phyloP scores from a whole-genome alignment of 2,888 invertebrate genomes.

The Amaurobius ferox region DNA sequence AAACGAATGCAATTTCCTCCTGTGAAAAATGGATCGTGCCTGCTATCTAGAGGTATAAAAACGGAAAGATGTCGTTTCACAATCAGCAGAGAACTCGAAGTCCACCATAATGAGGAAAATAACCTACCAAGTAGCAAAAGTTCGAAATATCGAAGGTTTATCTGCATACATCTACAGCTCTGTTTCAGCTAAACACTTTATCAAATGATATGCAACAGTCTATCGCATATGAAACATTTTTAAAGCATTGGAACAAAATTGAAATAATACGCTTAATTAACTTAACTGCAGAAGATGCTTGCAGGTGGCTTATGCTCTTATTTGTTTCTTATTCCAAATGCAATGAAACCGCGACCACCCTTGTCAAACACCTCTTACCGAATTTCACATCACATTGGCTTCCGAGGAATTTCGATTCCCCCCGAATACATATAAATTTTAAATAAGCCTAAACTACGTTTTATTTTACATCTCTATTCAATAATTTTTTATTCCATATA shows the following conservation, averaged over 20 bases:
- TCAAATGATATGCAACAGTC: constrained; percentile 19
- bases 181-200: background rate
- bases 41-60: background rate
- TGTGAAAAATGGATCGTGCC: background rate
- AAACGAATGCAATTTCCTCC: background rate
- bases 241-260: background rate
- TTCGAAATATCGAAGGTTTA: constrained; percentile 14
- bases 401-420: too few species aligned
- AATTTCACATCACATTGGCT: too few species aligned
- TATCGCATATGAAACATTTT: background rate
- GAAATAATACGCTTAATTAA: too few species aligned
- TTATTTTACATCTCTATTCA: too few species aligned
- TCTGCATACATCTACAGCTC: constrained; percentile 14
- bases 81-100: constrained; percentile 33
- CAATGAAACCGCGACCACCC: too few species aligned
- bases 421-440: too few species aligned
- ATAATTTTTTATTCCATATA: too few species aligned
- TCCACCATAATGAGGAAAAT: constrained; percentile 20
- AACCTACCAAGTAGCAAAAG: background rate
- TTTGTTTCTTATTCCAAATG: too few species aligned
- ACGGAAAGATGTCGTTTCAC: background rate
- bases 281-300: too few species aligned
- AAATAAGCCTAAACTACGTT: too few species aligned
- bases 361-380: too few species aligned
- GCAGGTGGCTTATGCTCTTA: too few species aligned